A percentile compares a stretch with the other conserved stretches of the same genome.
These are phyloP conservation scores for Tupiocoris notatus DNA, from an alignment of 2,888 invertebrate species.

Conservation along the genomic window DNA sequence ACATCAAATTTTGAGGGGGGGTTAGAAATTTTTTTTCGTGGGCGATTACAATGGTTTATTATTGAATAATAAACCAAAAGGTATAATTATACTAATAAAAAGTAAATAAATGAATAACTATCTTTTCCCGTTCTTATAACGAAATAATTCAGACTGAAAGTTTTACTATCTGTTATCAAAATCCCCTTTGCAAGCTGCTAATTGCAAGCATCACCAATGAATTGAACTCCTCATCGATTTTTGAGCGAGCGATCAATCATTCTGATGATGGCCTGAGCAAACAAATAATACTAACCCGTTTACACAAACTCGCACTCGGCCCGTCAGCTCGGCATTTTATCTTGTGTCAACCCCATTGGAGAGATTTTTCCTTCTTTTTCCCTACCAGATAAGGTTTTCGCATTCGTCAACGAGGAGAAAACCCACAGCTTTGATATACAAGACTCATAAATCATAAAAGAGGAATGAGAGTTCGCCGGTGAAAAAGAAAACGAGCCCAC, in stretches of 20 bases:
- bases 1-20: too few species aligned
- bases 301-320: slow-evolving; percentile 31
- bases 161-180: too few species aligned
- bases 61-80: too few species aligned
- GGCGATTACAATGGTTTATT: too few species aligned
- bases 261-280: slow-evolving; percentile 20
- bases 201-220: slow-evolving; percentile 30
- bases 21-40: too few species aligned
- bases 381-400: slow-evolving; percentile 32
- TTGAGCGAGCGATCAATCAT: slow-evolving; percentile 31
- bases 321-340: slow-evolving; percentile 24
- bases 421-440: slow-evolving; percentile 33
- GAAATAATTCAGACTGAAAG: too few species aligned
- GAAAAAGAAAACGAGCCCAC: neutral
- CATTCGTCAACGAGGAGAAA: slow-evolving; percentile 36
- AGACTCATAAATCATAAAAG: slow-evolving; percentile 38
- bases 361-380: slow-evolving; percentile 11
- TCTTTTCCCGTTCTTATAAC: too few species aligned
- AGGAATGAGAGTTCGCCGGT: slow-evolving; percentile 27
- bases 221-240: slow-evolving; percentile 31
- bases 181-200: too few species aligned
- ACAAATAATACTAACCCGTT: slow-evolving; percentile 39
- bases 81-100: too few species aligned
- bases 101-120: too few species aligned
- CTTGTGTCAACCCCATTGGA: slow-evolving; percentile 38